These are phyloP conservation scores for Cataglyphis livida DNA, from an alignment of 2,888 invertebrate genomes.

Conservation along the genomic window DNA sequence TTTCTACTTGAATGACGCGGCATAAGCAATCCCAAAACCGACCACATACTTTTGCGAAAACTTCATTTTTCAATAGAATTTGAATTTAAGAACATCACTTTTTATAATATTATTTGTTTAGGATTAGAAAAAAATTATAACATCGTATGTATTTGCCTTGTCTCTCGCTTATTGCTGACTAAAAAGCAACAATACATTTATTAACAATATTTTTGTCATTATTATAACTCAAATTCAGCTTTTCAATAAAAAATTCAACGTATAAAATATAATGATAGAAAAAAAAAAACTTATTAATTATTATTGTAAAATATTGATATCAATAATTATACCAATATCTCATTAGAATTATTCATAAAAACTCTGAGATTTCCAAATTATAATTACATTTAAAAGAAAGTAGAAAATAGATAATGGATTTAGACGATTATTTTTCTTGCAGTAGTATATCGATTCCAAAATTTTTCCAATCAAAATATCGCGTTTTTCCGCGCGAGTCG, in stretches of 20 bases:
- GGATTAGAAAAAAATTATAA: not conserved
- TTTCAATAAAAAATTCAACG: not conserved
- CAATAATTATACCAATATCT: not conserved
- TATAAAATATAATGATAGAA: not conserved
- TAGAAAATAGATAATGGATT: not conserved
- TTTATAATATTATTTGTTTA: not conserved
- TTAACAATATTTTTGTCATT: not conserved
- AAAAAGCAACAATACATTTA: not conserved
- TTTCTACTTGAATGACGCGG: conserved; percentile 12
- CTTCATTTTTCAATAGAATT: not conserved
- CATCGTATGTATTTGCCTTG: not conserved
- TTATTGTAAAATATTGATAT: not conserved
- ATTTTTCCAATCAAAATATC: not conserved
- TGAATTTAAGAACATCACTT: not conserved
- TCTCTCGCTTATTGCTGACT: not conserved
- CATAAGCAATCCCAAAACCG: not conserved
- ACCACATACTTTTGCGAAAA: not conserved
- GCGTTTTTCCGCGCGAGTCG: conserved; percentile 6
- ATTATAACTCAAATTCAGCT: not conserved
- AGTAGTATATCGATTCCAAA: not conserved
- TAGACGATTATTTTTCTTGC: not conserved
- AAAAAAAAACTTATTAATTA: not conserved
- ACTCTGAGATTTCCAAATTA: not conserved
- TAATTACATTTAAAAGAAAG: not conserved
- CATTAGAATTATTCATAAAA: not conserved